Base-by-base conservation (phyloP, 2,797 vertebrate species). In the Neomorphus geoffroyi region DNA sequence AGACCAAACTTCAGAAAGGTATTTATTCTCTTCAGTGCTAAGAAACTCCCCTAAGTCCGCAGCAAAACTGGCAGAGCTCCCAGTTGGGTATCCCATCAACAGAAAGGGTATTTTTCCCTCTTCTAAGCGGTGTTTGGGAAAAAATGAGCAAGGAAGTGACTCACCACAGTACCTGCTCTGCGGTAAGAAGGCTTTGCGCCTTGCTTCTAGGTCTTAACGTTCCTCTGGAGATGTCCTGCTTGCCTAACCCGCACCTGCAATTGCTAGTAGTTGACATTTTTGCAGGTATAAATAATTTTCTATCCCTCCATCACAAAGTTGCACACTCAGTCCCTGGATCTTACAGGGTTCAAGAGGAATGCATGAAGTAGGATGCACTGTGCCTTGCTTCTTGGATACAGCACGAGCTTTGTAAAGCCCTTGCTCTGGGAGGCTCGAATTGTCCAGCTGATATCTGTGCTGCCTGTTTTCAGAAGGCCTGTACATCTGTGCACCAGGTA, bases 61-160 rank as follows among this genome's bases (percentile, higher is more conserved):
- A 77, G 92, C 66, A 95, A 83, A 92, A 69, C 50, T 95, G 94
- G 92, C 89, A 80, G n/a, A 80, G 50, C 37, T 93, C 91, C 94
- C 54, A 30, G 33, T 21, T 3, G 65, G 65, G 18, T 89, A 89
- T 61, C 72, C 43, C 61, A 61, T 22, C 61, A 66, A 95, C 61
- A 94, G 93, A 93, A 89, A 26, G 33, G 54, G 15, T 17, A 56
- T 78, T 92, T 96, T 92, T 50, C 6, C 37, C 53, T 86, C 57
- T 86, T 91, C 43, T 86, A 43, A 88, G 54, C 46, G 88, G 33
- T 35, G 45, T 84, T 83, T 96, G 88, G 50, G 84, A 95, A 95
- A 94, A 94, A 80, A 23, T 19, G 62, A 71, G 37, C 30, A 65
- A 87, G 84, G 86, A 92, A 95, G 18, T 88, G 69, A 73, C 78